Evolutionary conservation across 2,797 vertebrate species (phyloP).

Genomic region (Neosilurus mollespiculum): DNA sequence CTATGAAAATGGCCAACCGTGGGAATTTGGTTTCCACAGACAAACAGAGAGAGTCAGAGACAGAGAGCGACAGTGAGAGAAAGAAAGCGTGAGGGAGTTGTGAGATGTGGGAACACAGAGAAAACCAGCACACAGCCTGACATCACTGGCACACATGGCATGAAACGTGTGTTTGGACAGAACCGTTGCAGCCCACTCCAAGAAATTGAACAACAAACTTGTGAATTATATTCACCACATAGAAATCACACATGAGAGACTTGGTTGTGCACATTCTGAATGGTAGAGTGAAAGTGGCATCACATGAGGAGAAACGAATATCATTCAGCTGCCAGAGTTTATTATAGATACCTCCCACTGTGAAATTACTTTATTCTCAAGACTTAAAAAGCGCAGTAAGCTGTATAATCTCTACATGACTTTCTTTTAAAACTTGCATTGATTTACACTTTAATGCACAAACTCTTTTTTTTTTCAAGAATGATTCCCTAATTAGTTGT

Average conservation of each 20-base stretch:
- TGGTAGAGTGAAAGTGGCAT: not conserved
- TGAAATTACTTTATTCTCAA: conserved; percentile 5
- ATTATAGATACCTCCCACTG: conserved; percentile 10
- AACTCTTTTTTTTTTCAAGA: not conserved
- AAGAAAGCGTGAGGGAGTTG: not conserved
- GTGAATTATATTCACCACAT: not conserved
- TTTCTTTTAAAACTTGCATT: not conserved
- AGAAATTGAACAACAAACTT: not conserved
- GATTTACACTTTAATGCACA: not conserved
- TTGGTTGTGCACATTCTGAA: not conserved
- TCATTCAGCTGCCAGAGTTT: not conserved
- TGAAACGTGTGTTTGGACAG: conserved; percentile 16
- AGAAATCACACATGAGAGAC: not conserved
- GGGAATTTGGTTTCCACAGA: conserved; percentile 13
- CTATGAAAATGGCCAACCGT: conserved; percentile 22
- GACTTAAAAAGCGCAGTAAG: not conserved
- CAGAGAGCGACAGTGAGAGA: not conserved
- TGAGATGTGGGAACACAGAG: not conserved
- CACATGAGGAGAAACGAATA: not conserved
- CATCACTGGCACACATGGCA: conserved; percentile 2
- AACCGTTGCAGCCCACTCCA: not conserved
- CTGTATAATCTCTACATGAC: not conserved
- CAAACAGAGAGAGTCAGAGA: conserved; percentile 1
- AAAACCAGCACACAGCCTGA: conserved; percentile 1
- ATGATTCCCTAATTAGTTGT: not conserved